These are phyloP conservation scores for Discoglossus pictus DNA, from an alignment of 2,797 vertebrate species.

Conservation along the genomic window DNA sequence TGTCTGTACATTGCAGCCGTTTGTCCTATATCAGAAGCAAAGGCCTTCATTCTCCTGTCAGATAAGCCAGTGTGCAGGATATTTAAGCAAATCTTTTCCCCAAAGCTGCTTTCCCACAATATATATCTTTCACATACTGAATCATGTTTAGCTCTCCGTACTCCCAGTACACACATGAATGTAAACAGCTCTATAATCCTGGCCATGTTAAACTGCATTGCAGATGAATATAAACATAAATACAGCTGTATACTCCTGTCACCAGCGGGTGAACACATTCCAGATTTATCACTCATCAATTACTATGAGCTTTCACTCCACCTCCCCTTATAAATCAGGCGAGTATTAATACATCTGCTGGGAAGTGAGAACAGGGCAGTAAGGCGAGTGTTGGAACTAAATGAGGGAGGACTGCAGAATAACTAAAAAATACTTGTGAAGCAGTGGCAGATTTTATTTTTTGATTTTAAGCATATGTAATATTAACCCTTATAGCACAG, in stretches of 20 bases:
- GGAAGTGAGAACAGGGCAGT: conserved; percentile 14
- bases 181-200: conserved; percentile 40
- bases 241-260: conserved; percentile 58
- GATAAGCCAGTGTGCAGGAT: conserved; percentile 14
- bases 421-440: no score
- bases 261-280: conserved; percentile 53
- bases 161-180: conserved; percentile 34
- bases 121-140: conserved; percentile 12
- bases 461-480: no score
- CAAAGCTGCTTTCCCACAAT: conserved; percentile 11
- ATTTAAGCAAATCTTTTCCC: conserved; percentile 5
- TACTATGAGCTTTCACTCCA: conserved; percentile 43
- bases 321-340: conserved; percentile 30
- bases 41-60: neutral
- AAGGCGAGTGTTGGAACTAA: conserved; percentile 16
- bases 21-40: no score
- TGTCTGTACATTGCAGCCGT: no score
- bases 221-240: conserved; percentile 68
- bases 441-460: no score
- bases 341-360: conserved; percentile 30
- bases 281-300: conserved; percentile 61
- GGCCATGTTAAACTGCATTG: conserved; percentile 67
- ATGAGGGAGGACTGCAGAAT: conserved; percentile 3
- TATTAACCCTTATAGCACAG: no score
- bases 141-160: conserved; percentile 13